Evolutionary conservation across 2,888 invertebrate species (phyloP).

Genomic region (Calameuta pallipes): DNA sequence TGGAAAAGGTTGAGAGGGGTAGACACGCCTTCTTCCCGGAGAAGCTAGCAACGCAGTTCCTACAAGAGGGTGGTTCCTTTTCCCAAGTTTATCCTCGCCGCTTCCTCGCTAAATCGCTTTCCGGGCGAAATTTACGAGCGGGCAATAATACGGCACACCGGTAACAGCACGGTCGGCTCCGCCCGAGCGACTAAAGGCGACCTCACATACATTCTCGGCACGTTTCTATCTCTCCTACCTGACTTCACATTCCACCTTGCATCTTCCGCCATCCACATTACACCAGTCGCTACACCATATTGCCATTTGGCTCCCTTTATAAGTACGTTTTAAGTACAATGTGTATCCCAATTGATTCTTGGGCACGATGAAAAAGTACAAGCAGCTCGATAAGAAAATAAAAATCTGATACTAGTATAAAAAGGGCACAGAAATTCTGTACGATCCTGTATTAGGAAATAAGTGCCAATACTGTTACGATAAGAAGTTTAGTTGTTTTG

Average conservation of each 20-base stretch:
- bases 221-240: conserved; percentile 17
- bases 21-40: neutral
- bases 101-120: conserved; percentile 66
- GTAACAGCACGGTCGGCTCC: conserved; percentile 28
- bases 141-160: conserved; percentile 55
- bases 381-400: too few relatives aligned
- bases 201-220: conserved; percentile 25
- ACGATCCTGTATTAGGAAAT: too few relatives aligned
- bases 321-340: neutral
- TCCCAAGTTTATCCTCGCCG: conserved; percentile 56
- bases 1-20: conserved; percentile 13
- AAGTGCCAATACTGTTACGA: too few relatives aligned
- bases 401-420: too few relatives aligned
- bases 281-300: neutral
- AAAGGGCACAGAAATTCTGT: too few relatives aligned
- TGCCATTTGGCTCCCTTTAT: neutral
- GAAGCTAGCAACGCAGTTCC: conserved; percentile 30
- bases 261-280: neutral
- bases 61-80: conserved; percentile 26
- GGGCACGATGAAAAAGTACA: neutral
- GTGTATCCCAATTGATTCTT: neutral
- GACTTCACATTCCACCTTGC: neutral
- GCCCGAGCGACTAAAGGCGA: conserved; percentile 45
- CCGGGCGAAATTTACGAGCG: conserved; percentile 64
- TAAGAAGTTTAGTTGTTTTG: too few relatives aligned